These are phyloP conservation scores for Tenualosa ilisha DNA, from an alignment of 2,797 vertebrate species.

Conservation along the genomic window DNA sequence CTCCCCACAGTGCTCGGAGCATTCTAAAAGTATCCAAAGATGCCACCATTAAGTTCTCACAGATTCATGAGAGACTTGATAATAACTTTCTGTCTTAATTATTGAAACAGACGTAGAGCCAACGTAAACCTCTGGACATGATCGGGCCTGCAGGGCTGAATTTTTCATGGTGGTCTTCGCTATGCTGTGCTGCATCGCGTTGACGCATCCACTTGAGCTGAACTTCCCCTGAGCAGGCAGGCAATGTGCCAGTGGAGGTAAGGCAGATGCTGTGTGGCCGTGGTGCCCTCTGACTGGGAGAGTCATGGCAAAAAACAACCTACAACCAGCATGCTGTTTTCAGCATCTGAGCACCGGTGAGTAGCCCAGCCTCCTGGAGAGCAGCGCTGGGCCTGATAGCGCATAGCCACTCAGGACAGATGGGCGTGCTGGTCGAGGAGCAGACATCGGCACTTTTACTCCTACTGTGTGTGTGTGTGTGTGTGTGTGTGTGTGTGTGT, in stretches of 20 bases:
- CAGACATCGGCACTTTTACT: slow-evolving; percentile 29
- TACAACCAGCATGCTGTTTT: neutral
- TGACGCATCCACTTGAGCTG: neutral
- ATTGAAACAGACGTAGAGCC: neutral
- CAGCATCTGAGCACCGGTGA: neutral
- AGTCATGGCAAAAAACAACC: neutral
- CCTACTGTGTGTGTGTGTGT: slow-evolving; percentile 18
- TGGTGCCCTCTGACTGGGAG: neutral
- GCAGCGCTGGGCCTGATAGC: neutral
- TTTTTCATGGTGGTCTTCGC: neutral
- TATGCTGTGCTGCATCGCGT: neutral
- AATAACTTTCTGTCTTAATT: slow-evolving; percentile 23
- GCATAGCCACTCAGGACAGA: neutral
- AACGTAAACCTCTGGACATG: slow-evolving; percentile 2
- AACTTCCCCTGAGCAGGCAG: neutral
- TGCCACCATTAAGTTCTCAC: neutral
- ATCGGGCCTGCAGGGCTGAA: neutral
- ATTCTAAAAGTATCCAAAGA: slow-evolving; percentile 9
- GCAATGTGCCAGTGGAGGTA: neutral
- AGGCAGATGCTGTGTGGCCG: neutral
- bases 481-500: slow-evolving; percentile 6
- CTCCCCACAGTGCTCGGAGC: neutral
- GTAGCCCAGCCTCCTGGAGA: neutral
- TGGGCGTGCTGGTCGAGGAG: neutral
- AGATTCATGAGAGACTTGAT: slow-evolving; percentile 15